Evolutionary conservation across 2,797 vertebrate species (phyloP).

Genomic region (Dipus sagitta): DNA sequence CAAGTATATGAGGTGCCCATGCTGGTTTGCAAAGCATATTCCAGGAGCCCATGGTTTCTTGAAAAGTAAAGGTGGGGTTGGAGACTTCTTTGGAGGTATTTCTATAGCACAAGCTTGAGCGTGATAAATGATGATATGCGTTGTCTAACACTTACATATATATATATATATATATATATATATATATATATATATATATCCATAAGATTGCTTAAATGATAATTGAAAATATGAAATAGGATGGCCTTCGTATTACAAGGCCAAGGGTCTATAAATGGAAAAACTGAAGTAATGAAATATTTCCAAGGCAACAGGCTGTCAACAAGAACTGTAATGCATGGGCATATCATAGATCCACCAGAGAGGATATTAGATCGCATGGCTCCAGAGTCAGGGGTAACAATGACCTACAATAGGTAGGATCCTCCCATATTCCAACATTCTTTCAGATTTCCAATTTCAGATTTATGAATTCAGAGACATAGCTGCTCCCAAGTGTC

Average conservation of each 20-base stretch:
- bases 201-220: slow-evolving; percentile 92
- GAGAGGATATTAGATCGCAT: slow-evolving; percentile 89
- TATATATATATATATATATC: too few species aligned
- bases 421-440: slow-evolving; percentile 86
- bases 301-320: slow-evolving; percentile 93
- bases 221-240: slow-evolving; percentile 92
- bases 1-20: slow-evolving; percentile 76
- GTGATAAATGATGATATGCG: slow-evolving; percentile 90
- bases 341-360: slow-evolving; percentile 88
- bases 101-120: slow-evolving; percentile 84
- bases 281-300: slow-evolving; percentile 93
- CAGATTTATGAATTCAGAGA: slow-evolving; percentile 86
- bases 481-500: slow-evolving; percentile 78
- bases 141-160: slow-evolving; percentile 91
- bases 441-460: slow-evolving; percentile 85
- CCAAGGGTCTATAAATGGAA: slow-evolving; percentile 92
- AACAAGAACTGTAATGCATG: slow-evolving; percentile 91
- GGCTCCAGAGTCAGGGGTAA: slow-evolving; percentile 87
- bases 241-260: slow-evolving; percentile 91
- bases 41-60: slow-evolving; percentile 77
- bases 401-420: slow-evolving; percentile 89
- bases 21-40: slow-evolving; percentile 83
- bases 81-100: slow-evolving; percentile 78
- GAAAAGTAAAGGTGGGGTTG: slow-evolving; percentile 79
- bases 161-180: too few species aligned